Percentiles rank a stretch among this genome's conserved stretches.
Conservation (phyloP, 2,113 vertebrate genomes). For the Burhinus oedicnemus region DNA sequence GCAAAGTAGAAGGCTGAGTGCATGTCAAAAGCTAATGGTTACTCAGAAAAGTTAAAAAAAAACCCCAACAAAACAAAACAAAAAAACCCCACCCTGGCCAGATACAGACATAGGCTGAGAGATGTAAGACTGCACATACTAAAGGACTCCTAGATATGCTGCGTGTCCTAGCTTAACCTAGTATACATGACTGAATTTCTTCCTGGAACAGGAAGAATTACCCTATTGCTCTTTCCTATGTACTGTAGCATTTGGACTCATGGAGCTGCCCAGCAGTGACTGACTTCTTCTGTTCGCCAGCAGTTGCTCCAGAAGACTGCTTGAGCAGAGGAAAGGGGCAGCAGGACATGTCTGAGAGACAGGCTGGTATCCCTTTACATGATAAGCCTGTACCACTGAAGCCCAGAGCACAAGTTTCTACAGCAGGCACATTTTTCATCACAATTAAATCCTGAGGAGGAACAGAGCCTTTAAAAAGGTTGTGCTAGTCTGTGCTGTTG, state of each 20-base stretch:
- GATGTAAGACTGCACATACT: not conserved
- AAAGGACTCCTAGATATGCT: not conserved
- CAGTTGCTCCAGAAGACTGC: not conserved
- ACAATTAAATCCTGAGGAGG: constrained; percentile 40
- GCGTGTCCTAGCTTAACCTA: not conserved
- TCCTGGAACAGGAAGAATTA: not conserved
- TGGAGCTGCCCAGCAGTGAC: not conserved
- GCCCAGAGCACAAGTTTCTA: constrained; percentile 22
- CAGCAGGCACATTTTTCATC: not conserved
- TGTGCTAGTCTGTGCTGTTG: not conserved
- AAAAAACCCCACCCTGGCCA: not conserved
- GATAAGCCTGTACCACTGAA: not conserved
- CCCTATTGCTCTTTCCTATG: not conserved
- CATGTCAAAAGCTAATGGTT: not conserved
- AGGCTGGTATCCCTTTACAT: not conserved
- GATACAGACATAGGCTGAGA: not conserved
- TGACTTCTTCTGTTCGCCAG: not conserved
- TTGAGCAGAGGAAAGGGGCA: not conserved
- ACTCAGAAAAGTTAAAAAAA: not conserved
- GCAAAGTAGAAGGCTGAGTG: not conserved
- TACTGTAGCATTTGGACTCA: not conserved
- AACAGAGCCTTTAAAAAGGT: constrained; percentile 13
- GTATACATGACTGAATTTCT: not conserved
- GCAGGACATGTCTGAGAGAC: not conserved
- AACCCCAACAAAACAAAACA: not conserved